phyloP scores from a whole-genome alignment of 2,888 invertebrate species.

The Rhyacophila evoluta region DNA sequence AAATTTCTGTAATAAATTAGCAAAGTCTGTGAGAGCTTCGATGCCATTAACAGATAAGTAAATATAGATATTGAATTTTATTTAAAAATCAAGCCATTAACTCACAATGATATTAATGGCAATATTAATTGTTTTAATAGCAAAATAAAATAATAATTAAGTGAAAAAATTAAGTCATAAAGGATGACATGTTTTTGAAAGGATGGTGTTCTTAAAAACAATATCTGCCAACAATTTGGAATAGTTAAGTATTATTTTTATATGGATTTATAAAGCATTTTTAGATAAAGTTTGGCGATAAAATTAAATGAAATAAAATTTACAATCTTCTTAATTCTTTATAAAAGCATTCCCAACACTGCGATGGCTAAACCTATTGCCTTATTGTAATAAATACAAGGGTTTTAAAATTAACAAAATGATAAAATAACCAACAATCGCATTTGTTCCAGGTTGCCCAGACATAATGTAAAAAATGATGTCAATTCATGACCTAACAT shows the following conservation, averaged over 20 bases:
- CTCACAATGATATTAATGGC: no score
- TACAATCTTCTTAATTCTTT: neutral
- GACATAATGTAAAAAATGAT: neutral
- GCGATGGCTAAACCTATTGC: neutral
- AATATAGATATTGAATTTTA: no score
- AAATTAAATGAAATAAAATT: neutral
- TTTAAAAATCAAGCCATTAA: no score
- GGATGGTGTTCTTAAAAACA: no score
- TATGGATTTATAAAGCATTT: neutral
- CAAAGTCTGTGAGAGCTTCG: neutral
- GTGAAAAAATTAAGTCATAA: no score
- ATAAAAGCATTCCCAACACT: neutral
- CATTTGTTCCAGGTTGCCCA: neutral
- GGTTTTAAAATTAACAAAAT: neutral
- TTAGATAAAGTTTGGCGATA: neutral
- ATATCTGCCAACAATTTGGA: neutral
- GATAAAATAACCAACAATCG: neutral
- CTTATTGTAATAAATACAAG: constrained; percentile 5
- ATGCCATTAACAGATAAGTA: no score
- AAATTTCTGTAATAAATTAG: neutral
- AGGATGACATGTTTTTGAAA: no score
- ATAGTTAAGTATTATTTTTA: neutral
- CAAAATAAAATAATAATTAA: no score
- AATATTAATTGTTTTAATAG: no score
- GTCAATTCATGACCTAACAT: no score